Evolutionary conservation across 2,113 vertebrate species (phyloP).

Genomic region (Melanocharis versteri): DNA sequence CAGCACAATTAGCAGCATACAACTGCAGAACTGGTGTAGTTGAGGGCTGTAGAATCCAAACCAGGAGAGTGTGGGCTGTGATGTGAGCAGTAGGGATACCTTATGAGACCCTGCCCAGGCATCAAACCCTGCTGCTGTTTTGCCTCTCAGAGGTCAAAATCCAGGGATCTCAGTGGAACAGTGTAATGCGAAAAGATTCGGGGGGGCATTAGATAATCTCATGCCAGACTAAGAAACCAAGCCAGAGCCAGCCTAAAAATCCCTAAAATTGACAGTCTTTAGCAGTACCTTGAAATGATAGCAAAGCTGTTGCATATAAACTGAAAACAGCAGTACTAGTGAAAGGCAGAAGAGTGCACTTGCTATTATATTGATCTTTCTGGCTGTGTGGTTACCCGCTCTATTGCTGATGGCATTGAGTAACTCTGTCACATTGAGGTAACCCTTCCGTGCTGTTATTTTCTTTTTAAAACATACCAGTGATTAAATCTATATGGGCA

Average conservation of each 20-base stretch:
- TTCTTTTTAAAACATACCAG: not conserved
- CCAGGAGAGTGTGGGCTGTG: accelerated
- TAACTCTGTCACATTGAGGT: not conserved
- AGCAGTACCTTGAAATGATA: not conserved
- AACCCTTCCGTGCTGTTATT: not conserved
- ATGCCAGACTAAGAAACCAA: not conserved
- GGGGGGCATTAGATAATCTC: not conserved
- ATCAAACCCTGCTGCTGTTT: not conserved
- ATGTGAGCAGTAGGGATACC: accelerated
- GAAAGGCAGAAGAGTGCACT: not conserved
- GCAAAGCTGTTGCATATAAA: not conserved
- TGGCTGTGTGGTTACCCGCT: not conserved
- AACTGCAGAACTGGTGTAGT: accelerated
- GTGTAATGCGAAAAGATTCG: not conserved
- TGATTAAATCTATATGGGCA: not conserved
- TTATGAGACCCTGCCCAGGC: not conserved
- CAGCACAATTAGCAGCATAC: not conserved
- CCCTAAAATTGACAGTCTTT: not conserved
- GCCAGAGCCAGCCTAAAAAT: not conserved
- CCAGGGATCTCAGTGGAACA: not conserved
- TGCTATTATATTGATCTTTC: not conserved
- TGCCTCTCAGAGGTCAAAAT: not conserved
- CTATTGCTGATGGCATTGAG: not conserved
- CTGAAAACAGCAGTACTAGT: not conserved
- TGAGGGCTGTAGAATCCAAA: not conserved